Percentiles rank a stretch among this genome's conserved stretches.
Evolutionary conservation across 92 coral and sea anemone species (phyloP).

Genomic region (Nematostella vectensis): DNA sequence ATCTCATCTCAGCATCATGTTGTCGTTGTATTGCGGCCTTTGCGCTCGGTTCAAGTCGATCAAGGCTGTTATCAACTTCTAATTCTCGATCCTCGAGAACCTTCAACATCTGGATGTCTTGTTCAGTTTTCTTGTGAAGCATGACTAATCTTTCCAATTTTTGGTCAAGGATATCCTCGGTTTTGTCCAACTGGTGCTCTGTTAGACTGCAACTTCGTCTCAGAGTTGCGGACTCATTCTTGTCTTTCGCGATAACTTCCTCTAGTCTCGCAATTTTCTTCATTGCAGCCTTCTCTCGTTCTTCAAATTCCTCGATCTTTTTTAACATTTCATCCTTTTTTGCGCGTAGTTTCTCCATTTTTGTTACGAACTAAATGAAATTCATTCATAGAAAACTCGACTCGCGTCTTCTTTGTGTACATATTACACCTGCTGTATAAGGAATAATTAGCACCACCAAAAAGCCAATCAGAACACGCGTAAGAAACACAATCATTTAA

Average conservation of each 20-base stretch:
- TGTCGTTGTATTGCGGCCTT: conserved; percentile 28
- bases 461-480: conserved; percentile 15
- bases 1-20: conserved; percentile 46
- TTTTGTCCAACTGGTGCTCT: conserved; percentile 18
- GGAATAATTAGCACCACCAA: conserved; percentile 5
- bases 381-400: not conserved
- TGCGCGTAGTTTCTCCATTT: conserved; percentile 56
- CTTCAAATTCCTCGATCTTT: conserved; percentile 57
- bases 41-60: conserved; percentile 39
- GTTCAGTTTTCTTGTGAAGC: conserved; percentile 18
- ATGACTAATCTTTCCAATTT: conserved; percentile 5
- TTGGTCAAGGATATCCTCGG: conserved; percentile 23
- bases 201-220: conserved; percentile 16
- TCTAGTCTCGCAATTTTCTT: conserved; percentile 22
- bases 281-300: conserved; percentile 30
- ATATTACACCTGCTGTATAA: conserved; percentile 23
- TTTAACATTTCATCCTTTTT: conserved; percentile 40
- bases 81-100: conserved; percentile 45
- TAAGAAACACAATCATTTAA: not conserved
- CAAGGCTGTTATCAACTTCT: conserved; percentile 39
- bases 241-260: conserved; percentile 19
- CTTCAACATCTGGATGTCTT: conserved; percentile 32
- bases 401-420: conserved; percentile 16
- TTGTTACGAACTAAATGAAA: not conserved
- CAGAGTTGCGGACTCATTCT: conserved; percentile 14